These are phyloP conservation scores for Pavo muticus DNA, from an alignment of 2,113 vertebrate genomes.

Conservation along the genomic window DNA sequence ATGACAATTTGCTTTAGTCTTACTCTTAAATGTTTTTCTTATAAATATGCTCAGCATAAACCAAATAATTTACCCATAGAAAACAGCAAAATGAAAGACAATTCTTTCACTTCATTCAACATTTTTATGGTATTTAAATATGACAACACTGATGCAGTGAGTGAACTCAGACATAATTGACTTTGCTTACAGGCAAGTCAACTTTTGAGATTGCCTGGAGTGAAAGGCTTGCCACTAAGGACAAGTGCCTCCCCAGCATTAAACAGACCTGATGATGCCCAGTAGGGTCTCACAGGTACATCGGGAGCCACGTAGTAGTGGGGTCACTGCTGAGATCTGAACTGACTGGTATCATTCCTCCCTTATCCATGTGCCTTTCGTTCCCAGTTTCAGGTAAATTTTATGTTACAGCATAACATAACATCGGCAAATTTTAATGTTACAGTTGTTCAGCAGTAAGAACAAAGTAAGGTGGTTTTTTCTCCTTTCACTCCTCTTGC, in stretches of 20 bases:
- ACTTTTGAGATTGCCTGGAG: background rate
- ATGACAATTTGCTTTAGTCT: background rate
- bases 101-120: background rate
- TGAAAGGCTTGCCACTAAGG: background rate
- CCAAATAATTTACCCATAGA: background rate
- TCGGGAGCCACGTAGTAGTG: background rate
- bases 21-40: background rate
- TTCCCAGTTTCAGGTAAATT: background rate
- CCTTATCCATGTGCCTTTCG: background rate
- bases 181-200: background rate
- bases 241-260: background rate
- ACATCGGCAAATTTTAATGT: background rate
- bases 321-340: background rate
- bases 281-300: background rate
- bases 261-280: accelerated
- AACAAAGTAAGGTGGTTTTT: background rate
- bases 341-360: background rate
- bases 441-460: background rate
- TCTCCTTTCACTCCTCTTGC: background rate
- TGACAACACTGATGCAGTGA: background rate
- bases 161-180: background rate
- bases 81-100: background rate
- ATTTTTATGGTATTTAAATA: background rate
- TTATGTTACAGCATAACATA: too few species aligned
- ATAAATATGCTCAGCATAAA: background rate